Conservation (phyloP, 2,888 invertebrate genomes). For the Rhopalosiphum nymphaeae region DNA sequence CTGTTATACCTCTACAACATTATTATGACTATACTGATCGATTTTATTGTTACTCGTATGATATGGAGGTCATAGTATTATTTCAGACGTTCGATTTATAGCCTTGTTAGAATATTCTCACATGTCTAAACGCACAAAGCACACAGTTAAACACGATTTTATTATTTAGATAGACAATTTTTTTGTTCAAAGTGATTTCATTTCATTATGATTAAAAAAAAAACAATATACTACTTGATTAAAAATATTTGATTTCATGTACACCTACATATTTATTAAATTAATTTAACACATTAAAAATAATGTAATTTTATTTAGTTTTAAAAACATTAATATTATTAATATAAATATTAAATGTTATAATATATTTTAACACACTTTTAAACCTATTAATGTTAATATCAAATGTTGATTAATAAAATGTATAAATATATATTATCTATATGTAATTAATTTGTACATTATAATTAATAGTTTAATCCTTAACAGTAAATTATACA, state of each 20-base stretch:
- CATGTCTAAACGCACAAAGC: conserved; percentile 37
- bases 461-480: background rate
- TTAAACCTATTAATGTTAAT: background rate
- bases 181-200: background rate
- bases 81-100: conserved; percentile 49
- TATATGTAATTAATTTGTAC: background rate
- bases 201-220: background rate
- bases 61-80: conserved; percentile 57
- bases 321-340: background rate
- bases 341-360: background rate
- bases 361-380: background rate
- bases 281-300: background rate
- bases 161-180: conserved; percentile 44
- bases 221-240: background rate
- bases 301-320: background rate
- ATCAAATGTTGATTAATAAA: background rate
- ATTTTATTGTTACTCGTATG: conserved; percentile 42
- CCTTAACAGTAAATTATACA: background rate
- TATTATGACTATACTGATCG: conserved; percentile 51
- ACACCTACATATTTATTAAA: background rate
- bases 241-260: background rate
- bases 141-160: conserved; percentile 43
- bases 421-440: background rate
- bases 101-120: conserved; percentile 54
- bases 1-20: background rate